These are phyloP conservation scores for Eucidaris tribuloides DNA, from an alignment of 35 echinoderm and acorn worm species.

Conservation along the genomic window DNA sequence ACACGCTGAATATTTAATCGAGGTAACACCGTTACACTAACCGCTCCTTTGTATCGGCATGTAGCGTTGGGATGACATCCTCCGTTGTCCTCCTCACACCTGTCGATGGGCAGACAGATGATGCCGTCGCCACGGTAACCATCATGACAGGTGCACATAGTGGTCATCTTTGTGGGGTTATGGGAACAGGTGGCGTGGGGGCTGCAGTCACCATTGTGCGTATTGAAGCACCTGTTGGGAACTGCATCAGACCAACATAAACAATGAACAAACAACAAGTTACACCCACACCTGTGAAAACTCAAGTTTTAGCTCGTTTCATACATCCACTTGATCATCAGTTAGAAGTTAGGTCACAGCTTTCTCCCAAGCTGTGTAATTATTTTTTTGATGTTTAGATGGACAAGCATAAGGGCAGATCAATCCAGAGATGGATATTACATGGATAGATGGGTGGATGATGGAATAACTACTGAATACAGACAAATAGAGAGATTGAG, in stretches of 20 bases:
- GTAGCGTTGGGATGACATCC: constrained; percentile 41
- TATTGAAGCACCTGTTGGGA: constrained; percentile 35
- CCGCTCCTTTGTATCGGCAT: constrained; percentile 51
- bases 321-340: not conserved
- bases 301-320: not conserved
- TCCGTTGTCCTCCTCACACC: constrained; percentile 48
- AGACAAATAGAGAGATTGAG: too few relatives aligned
- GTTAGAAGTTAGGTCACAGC: not conserved
- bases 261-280: not conserved
- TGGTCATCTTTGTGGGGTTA: not conserved
- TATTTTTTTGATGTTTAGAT: not conserved
- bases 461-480: not conserved
- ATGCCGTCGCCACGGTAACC: constrained; percentile 64
- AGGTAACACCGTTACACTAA: too few relatives aligned
- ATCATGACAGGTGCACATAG: constrained; percentile 27
- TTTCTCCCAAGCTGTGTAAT: not conserved
- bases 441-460: not conserved
- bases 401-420: not conserved
- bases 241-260: constrained; percentile 1
- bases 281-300: not conserved
- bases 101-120: constrained; percentile 43
- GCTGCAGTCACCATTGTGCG: constrained; percentile 76
- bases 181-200: constrained; percentile 45
- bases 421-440: not conserved
- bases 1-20: too few relatives aligned